A percentile compares a stretch with the other conserved stretches of the same genome.
phyloP scores from a whole-genome alignment of 2,113 vertebrate genomes.

The Indicator maculatus region DNA sequence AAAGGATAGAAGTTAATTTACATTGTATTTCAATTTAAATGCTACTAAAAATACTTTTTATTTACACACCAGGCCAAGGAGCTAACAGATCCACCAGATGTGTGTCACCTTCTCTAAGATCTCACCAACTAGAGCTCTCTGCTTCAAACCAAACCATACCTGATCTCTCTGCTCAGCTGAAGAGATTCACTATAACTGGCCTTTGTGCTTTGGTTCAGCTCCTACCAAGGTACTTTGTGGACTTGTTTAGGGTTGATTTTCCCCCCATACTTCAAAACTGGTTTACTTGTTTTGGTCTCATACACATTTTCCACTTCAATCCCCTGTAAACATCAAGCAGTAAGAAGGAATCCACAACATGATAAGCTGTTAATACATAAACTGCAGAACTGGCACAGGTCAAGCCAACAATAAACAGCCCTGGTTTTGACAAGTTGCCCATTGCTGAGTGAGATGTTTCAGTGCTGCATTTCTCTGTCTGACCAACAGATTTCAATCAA shows the following conservation, averaged over 20 bases:
- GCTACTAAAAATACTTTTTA: not conserved
- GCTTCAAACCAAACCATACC: not conserved
- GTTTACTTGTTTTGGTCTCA: not conserved
- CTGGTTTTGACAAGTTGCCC: not conserved
- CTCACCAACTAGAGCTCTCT: not conserved
- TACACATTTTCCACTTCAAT: not conserved
- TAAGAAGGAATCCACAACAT: not conserved
- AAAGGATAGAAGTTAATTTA: not conserved
- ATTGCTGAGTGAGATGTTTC: not conserved
- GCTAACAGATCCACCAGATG: not conserved
- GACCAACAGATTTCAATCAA: not conserved
- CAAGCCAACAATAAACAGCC: not conserved
- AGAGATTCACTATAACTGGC: not conserved
- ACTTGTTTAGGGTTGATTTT: not conserved
- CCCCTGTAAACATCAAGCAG: not conserved
- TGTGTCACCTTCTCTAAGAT: not conserved
- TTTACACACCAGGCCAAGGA: not conserved
- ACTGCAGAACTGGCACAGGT: not conserved
- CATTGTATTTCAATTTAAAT: not conserved
- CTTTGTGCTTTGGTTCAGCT: not conserved
- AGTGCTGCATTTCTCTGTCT: not conserved
- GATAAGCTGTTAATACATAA: not conserved
- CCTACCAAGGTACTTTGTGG: not conserved
- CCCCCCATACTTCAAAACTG: not conserved
- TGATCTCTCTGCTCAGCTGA: not conserved